Percentiles rank a stretch among this genome's conserved stretches.
phyloP scores from a whole-genome alignment of 2,888 invertebrate species.

The Morpho achilles region DNA sequence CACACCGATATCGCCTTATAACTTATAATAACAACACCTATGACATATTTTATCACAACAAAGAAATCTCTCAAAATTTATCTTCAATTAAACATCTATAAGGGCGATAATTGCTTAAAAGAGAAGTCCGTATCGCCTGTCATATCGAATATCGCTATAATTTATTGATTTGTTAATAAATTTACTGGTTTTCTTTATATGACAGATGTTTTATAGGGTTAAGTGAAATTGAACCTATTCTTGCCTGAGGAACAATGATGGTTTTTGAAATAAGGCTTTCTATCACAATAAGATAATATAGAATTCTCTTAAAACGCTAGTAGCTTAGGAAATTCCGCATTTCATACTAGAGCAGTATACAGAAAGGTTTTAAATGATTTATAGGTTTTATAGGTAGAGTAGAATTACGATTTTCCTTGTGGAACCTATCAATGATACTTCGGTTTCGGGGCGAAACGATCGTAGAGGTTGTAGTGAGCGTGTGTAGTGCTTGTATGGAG shows the following conservation, averaged over 20 bases:
- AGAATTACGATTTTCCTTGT: no score
- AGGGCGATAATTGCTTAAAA: constrained; percentile 22
- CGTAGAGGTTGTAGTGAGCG: no score
- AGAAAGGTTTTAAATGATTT: no score
- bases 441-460: no score
- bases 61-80: constrained; percentile 9
- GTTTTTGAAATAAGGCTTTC: constrained; percentile 16
- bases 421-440: no score
- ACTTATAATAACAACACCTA: constrained; percentile 28
- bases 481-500: no score
- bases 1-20: constrained; percentile 47
- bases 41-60: constrained; percentile 18
- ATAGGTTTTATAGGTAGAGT: no score
- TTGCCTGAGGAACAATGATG: constrained; percentile 32
- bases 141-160: constrained; percentile 40
- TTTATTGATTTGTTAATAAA: constrained; percentile 72
- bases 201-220: constrained; percentile 25
- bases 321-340: no score
- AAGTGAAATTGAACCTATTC: constrained; percentile 47
- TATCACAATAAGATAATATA: neutral
- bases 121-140: constrained; percentile 24
- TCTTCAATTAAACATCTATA: constrained; percentile 11
- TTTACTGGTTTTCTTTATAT: constrained; percentile 53
- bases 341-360: no score
- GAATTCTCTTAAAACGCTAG: no score